phyloP scores from a whole-genome alignment of 2,113 vertebrate species.

The Trematocara nigrifrons region DNA sequence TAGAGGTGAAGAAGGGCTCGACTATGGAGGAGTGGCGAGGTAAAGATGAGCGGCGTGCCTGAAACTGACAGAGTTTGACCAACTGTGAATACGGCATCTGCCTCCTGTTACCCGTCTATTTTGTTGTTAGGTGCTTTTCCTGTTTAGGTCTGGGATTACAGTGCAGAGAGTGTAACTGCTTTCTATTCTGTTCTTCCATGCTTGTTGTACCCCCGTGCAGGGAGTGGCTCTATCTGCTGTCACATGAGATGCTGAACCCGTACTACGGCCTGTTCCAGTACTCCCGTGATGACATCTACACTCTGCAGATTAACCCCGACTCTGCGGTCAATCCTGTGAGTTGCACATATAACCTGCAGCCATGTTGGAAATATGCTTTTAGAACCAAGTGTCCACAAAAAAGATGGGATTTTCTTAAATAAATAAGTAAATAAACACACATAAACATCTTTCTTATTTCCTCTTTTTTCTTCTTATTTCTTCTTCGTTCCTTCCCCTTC shows the following conservation, averaged over 20 bases:
- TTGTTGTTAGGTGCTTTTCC: neutral
- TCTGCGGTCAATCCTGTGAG: conserved; percentile 95
- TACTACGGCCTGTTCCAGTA: conserved; percentile 99
- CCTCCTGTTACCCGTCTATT: neutral
- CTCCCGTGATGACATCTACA: conserved; percentile 97
- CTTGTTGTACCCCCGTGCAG: conserved; percentile 49
- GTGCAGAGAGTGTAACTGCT: neutral
- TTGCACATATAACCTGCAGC: neutral
- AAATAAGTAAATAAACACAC: neutral
- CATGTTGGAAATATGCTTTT: neutral
- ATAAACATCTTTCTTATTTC: neutral
- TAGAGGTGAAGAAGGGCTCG: conserved; percentile 94
- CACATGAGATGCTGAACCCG: conserved; percentile 98
- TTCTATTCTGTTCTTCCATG: neutral
- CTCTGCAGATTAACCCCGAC: conserved; percentile 96
- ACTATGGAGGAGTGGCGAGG: conserved; percentile 98
- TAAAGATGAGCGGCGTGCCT: conserved; percentile 38
- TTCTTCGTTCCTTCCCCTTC: neutral
- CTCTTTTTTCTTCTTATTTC: neutral
- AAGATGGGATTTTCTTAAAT: neutral
- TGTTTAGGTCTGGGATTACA: neutral
- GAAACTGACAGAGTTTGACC: neutral
- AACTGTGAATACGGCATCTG: neutral
- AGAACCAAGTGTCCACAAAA: neutral
- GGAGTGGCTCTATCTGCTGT: conserved; percentile 97